phyloP scores from a whole-genome alignment of 2,113 vertebrate species.

The Nibea coibor region DNA sequence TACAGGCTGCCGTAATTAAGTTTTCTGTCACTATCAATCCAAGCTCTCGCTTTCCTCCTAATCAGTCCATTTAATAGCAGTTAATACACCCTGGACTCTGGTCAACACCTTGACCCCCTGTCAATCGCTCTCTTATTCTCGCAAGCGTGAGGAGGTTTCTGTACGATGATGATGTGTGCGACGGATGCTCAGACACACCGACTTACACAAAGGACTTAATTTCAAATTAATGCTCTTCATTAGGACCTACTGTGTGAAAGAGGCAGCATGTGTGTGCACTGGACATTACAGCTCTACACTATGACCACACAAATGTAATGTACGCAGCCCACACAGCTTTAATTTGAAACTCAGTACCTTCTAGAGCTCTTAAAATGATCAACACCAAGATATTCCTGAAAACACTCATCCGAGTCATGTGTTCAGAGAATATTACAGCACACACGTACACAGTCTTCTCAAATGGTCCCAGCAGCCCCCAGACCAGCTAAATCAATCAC shows the following conservation, averaged over 20 bases:
- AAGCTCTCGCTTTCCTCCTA: constrained; percentile 34
- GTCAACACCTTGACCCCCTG: constrained; percentile 48
- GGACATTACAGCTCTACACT: not conserved
- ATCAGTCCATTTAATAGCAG: constrained; percentile 55
- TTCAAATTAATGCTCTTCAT: constrained; percentile 1
- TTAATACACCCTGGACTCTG: constrained; percentile 38
- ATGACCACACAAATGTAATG: constrained; percentile 21
- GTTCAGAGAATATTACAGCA: constrained; percentile 23
- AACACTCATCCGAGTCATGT: constrained; percentile 23
- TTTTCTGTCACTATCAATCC: constrained; percentile 71
- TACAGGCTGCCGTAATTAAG: constrained; percentile 71
- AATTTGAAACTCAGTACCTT: constrained; percentile 1
- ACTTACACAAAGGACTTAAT: not conserved
- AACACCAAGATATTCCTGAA: constrained; percentile 24
- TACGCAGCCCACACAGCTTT: constrained; percentile 4
- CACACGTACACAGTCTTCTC: constrained; percentile 5
- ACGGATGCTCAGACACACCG: not conserved
- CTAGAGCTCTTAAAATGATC: not conserved
- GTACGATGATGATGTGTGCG: not conserved
- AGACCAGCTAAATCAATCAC: constrained; percentile 14
- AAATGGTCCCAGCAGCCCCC: constrained; percentile 10
- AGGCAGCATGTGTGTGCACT: not conserved
- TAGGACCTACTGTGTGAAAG: not conserved
- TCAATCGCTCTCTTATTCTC: not conserved
- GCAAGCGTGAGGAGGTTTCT: not conserved